A percentile compares a stretch with the other conserved stretches of the same genome.
Evolutionary conservation across 2,797 vertebrate species (phyloP).

Genomic region (Orestias chungarensis): DNA sequence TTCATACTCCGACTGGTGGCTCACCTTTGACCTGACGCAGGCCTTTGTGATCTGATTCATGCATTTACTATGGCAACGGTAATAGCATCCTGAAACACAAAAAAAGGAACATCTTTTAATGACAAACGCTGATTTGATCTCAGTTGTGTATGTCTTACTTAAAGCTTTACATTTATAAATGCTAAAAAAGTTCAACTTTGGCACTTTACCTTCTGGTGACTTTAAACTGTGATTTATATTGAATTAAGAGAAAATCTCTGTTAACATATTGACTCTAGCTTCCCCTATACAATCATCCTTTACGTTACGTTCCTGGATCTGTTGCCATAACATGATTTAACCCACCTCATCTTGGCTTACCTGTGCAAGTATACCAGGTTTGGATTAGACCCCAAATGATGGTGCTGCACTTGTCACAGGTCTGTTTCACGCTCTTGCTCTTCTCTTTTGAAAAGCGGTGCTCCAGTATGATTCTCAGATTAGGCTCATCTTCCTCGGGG

Average conservation of each 20-base stretch:
- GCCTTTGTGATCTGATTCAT: conserved; percentile 92
- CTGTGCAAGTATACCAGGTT: conserved; percentile 99
- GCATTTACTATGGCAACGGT: conserved; percentile 97
- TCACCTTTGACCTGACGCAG: conserved; percentile 95
- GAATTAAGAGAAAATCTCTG: not conserved
- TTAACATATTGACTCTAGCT: too few relatives aligned
- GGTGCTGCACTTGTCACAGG: conserved; percentile 93
- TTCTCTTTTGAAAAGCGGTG: conserved; percentile 98
- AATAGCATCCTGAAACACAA: conserved; percentile 87
- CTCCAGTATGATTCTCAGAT: conserved; percentile 88
- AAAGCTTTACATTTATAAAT: not conserved
- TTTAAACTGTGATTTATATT: not conserved
- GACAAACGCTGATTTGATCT: not conserved
- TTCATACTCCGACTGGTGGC: conserved; percentile 95
- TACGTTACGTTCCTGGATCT: too few relatives aligned
- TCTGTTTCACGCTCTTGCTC: conserved; percentile 97
- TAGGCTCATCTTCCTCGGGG: conserved; percentile 93
- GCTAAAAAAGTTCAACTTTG: not conserved
- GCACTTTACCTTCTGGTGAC: not conserved
- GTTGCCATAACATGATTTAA: too few relatives aligned
- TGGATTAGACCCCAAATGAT: conserved; percentile 98
- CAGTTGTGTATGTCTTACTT: not conserved
- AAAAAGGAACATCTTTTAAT: not conserved
- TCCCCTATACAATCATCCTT: too few relatives aligned
- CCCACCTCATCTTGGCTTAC: too few relatives aligned